Base-by-base conservation (phyloP, 2,888 invertebrate genomes). In the Ephialtes manifestator region DNA sequence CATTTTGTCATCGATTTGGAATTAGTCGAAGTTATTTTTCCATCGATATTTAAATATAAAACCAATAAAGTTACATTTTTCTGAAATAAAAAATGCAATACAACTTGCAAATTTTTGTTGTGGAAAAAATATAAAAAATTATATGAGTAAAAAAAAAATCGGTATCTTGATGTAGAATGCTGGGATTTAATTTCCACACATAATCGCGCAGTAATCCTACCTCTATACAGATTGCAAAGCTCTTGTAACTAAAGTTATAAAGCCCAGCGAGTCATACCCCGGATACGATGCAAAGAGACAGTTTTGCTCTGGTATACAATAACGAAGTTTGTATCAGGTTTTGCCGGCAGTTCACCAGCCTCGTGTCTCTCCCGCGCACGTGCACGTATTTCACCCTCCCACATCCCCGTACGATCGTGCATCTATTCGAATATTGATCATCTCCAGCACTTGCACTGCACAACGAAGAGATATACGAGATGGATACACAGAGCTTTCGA, bases 351-450 rank as follows among this genome's bases (percentile, higher is more conserved):
- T 81, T 74, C 53, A 53, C 48, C 51, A n/a, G 7, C 60, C 39
- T 31, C 51, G 18, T 24, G 28, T 43, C 46, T n/a, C 39, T 8
- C 39, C 18, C n/a, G 39, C 35, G 53, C 15, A 20, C 28, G 51
- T 39, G 35, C 71, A 20, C 75, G 48, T 35, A n/a, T 48, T 51
- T 65, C 13, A 76, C 39, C 53, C 65, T 46, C 28, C 48, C 72
- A 43, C n/a, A 74, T 46, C 43, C 24, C 74, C 28, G 31, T 46
- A 63, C 68, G 60, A 84, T 81, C 84, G 31, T 77, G 68, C 77
- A 70, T 81, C 84, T 81, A 63, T 71, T 78, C 81, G 84, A 81
- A 81, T 84, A 84, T 84, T 78, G 81, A 84, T 84, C 84, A 84
- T 81, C 81, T 63, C 78, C 20, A 63, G 60, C 31, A 81, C 68